phyloP scores from a whole-genome alignment of 2,888 invertebrate species.

The Autographa pulchrina region DNA sequence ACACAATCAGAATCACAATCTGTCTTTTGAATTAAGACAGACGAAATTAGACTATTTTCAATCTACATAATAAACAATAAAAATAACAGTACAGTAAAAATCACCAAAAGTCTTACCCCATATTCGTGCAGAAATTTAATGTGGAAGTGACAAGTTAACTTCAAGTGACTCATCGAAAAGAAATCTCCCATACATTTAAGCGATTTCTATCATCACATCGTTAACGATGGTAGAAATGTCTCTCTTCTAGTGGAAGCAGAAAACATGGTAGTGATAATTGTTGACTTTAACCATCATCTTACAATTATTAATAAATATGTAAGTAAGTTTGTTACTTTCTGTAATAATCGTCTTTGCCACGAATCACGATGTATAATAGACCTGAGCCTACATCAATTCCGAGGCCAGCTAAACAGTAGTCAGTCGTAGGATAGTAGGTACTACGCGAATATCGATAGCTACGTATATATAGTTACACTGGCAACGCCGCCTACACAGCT shows the following conservation, averaged over 20 bases:
- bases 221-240: too few relatives aligned
- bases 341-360: neutral
- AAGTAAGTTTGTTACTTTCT: neutral
- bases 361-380: conserved; percentile 20
- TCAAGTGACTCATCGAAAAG: too few relatives aligned
- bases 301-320: neutral
- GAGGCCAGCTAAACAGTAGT: conserved; percentile 48
- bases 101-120: too few relatives aligned
- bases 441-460: conserved; percentile 28
- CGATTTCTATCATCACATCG: too few relatives aligned
- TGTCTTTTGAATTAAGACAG: neutral
- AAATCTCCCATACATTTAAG: too few relatives aligned
- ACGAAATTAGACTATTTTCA: neutral
- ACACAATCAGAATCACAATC: neutral
- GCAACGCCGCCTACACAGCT: conserved; percentile 19
- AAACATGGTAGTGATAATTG: neutral
- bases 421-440: conserved; percentile 51
- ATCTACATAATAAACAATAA: neutral
- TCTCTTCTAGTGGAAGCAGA: too few relatives aligned
- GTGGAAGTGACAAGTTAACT: too few relatives aligned
- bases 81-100: neutral
- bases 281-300: neutral
- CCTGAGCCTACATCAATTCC: conserved; percentile 49
- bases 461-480: conserved; percentile 20
- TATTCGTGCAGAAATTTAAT: too few relatives aligned